These are phyloP conservation scores for Spodoptera frugiperda DNA, from an alignment of 1,140 invertebrate genomes.

Conservation along the genomic window DNA sequence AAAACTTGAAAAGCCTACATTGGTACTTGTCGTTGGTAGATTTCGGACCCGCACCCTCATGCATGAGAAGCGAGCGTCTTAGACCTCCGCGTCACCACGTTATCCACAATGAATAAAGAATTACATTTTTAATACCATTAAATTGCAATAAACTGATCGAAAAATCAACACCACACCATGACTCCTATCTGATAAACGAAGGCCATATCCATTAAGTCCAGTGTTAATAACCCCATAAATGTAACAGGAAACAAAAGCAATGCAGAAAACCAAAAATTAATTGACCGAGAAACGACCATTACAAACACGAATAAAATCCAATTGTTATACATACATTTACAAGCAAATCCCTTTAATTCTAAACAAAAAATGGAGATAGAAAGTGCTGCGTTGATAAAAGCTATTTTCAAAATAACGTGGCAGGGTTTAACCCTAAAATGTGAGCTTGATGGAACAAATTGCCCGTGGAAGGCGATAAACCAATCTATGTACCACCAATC, in stretches of 20 bases:
- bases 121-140: too few species aligned
- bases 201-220: too few species aligned
- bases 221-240: too few species aligned
- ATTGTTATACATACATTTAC: constrained; percentile 9
- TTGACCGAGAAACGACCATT: background rate
- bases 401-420: constrained; percentile 12
- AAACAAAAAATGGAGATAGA: background rate
- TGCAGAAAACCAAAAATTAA: background rate
- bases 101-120: too few species aligned
- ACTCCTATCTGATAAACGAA: too few species aligned
- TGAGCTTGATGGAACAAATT: constrained; percentile 32
- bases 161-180: too few species aligned
- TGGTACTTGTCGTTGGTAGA: too few species aligned
- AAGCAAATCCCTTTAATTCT: constrained; percentile 11
- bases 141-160: too few species aligned
- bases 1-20: too few species aligned
- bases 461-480: constrained; percentile 37
- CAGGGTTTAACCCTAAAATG: constrained; percentile 3
- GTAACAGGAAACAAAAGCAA: background rate
- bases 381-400: background rate
- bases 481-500: constrained; percentile 18
- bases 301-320: constrained; percentile 9
- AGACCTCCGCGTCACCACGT: too few species aligned
- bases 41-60: too few species aligned
- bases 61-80: too few species aligned